Base-by-base conservation (phyloP, 2,797 vertebrate genomes). In the Pseudochromis fuscus region DNA sequence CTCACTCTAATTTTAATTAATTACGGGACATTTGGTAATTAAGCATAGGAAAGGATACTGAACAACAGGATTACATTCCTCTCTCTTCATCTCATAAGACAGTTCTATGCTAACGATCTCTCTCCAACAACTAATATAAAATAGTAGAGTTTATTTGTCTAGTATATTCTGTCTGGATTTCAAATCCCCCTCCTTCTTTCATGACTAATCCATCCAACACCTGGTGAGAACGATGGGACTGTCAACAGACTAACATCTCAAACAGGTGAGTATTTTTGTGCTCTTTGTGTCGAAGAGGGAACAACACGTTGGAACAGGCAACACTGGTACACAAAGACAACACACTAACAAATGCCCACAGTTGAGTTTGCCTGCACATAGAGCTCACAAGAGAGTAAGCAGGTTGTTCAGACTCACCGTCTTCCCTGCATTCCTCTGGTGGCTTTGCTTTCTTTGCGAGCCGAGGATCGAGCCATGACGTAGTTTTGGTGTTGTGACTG, bases 401-500 rank as follows among this genome's bases (percentile, higher is more conserved):
- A 10, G 55, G 45, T 31, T 1, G 7, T 33, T 68, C 19, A 56
- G 23, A 95, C 98, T 96, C 95, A 99, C 98, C 98, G 81, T 99
- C 97, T 92, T 99, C 98, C 87, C 96, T 95, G 93, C 98, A 99
- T 90, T 99, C 98, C 95, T 99, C 98, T 35, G 97, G 97, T 55
- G 98, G 98, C 89, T 99, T 99, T 70, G 97, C 97, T 94, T 98
- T 99, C 95, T 98, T 99, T 58, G 98, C 98, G 78, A 99, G 95
- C 87, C 98, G 96, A 91, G 98, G 98, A 95, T 99, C 98, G 83
- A 99, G 94, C 98, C 98, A 99, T 83, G 98, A 99, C 85, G 97
- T 99, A 51, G 98, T 99, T 96, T 99, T 99, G 94, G 97, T 99
- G 95, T 99, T 99, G 95, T 99, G 98, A 95, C 98, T 99, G 91